Conservation (phyloP, 2,797 vertebrate species). For the Acanthurus leucopareius region DNA sequence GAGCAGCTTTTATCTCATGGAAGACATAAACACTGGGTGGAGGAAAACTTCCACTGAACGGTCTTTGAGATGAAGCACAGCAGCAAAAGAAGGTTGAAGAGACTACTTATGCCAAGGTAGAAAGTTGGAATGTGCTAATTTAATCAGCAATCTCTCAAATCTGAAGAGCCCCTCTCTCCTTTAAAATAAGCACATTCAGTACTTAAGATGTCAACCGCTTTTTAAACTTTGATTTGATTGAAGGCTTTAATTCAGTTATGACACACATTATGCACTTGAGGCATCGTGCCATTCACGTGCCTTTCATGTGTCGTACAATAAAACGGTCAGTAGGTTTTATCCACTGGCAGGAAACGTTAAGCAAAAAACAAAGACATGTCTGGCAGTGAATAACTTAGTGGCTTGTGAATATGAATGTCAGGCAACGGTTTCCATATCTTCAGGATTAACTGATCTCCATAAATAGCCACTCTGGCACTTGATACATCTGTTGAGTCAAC, state of each 20-base stretch:
- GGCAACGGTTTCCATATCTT: constrained; percentile 17
- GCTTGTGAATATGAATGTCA: constrained; percentile 48
- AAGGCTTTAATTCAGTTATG: constrained; percentile 30
- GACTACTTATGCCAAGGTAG: constrained; percentile 22
- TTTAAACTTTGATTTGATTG: constrained; percentile 10
- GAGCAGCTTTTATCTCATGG: constrained; percentile 49
- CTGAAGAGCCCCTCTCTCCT: constrained; percentile 6
- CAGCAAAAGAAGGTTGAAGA: constrained; percentile 13
- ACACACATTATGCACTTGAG: constrained; percentile 30
- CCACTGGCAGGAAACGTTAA: constrained; percentile 14
- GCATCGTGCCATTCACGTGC: constrained; percentile 20
- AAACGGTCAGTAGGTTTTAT: constrained; percentile 22
- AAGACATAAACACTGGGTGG: constrained; percentile 13
- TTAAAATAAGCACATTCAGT: constrained; percentile 19
- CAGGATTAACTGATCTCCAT: constrained; percentile 38
- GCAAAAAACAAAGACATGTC: constrained; percentile 14
- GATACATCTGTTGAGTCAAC: constrained; percentile 34
- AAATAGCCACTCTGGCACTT: constrained; percentile 36
- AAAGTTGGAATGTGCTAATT: constrained; percentile 29
- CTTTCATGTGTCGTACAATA: constrained; percentile 1
- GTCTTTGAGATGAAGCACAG: constrained; percentile 25
- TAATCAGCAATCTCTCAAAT: constrained; percentile 23
- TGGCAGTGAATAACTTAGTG: constrained; percentile 15
- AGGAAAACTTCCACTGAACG: not conserved
- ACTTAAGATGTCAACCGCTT: constrained; percentile 24